phyloP scores from a whole-genome alignment of 2,888 invertebrate genomes.

The Timandra comae region DNA sequence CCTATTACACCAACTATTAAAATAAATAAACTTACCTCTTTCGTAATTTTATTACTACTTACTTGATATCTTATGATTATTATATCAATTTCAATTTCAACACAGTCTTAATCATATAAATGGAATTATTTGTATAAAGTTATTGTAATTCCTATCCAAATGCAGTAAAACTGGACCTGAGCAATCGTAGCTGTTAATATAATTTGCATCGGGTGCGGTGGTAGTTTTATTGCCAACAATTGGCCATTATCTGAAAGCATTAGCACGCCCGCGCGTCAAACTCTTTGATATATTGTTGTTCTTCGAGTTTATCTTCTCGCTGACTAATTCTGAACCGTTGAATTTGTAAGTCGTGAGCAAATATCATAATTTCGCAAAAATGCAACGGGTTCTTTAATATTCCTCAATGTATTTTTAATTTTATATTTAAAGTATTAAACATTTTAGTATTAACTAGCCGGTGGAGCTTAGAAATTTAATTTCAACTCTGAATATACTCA shows the following conservation, averaged over 20 bases:
- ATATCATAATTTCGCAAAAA: not conserved
- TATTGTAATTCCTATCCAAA: constrained; percentile 39
- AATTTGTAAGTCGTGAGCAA: not conserved
- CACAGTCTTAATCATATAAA: constrained; percentile 4
- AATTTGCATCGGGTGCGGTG: constrained; percentile 54
- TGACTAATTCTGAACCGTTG: constrained; percentile 14
- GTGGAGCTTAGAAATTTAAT: constrained; percentile 54
- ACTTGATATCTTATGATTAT: too few species aligned
- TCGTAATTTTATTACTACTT: too few species aligned
- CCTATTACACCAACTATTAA: too few species aligned
- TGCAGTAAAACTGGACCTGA: constrained; percentile 32
- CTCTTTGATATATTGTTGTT: constrained; percentile 45
- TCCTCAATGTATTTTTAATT: too few species aligned
- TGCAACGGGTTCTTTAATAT: too few species aligned
- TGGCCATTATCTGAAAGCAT: constrained; percentile 50
- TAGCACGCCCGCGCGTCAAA: constrained; percentile 49
- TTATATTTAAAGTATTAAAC: too few species aligned
- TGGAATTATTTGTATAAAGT: constrained; percentile 40
- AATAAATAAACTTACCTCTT: too few species aligned
- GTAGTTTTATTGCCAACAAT: constrained; percentile 59
- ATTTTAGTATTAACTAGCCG: constrained; percentile 13
- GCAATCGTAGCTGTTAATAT: constrained; percentile 38
- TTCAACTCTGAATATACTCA: constrained; percentile 55
- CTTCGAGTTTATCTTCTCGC: constrained; percentile 8
- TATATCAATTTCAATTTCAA: too few species aligned